These are phyloP conservation scores for Ennomos fuscantarius DNA, from an alignment of 2,888 invertebrate genomes.

Conservation along the genomic window DNA sequence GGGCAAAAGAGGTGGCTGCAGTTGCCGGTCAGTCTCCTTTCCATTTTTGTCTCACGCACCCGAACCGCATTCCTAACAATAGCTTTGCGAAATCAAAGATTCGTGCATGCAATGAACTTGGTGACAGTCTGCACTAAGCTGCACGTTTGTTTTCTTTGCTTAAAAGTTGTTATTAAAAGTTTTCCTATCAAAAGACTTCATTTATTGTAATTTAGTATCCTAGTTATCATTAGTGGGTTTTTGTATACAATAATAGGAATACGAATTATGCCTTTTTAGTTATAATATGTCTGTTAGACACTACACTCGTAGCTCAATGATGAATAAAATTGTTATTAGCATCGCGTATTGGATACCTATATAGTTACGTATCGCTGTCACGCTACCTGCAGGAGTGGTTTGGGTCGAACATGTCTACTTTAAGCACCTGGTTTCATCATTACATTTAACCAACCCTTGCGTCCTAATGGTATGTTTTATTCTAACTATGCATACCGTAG, in stretches of 20 bases:
- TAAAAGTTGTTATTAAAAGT: slow-evolving; percentile 30
- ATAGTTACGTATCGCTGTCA: slow-evolving; percentile 41
- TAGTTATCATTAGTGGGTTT: slow-evolving; percentile 6
- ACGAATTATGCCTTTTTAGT: too few relatives aligned
- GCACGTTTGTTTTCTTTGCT: slow-evolving; percentile 37
- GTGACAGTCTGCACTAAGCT: slow-evolving; percentile 39
- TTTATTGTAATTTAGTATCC: slow-evolving; percentile 24
- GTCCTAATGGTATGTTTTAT: slow-evolving; percentile 23
- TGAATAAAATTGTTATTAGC: slow-evolving; percentile 4
- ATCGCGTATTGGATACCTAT: too few relatives aligned
- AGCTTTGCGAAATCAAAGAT: slow-evolving; percentile 71
- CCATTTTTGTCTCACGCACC: slow-evolving; percentile 52
- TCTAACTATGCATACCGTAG: neutral
- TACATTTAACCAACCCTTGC: slow-evolving; percentile 31
- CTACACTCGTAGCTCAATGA: neutral
- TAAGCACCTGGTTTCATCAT: slow-evolving; percentile 28
- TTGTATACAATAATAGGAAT: neutral
- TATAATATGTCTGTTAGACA: neutral
- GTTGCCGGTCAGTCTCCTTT: slow-evolving; percentile 77
- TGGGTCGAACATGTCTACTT: slow-evolving; percentile 47
- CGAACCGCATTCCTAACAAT: slow-evolving; percentile 69
- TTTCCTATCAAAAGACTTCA: slow-evolving; percentile 22
- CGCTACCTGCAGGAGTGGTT: slow-evolving; percentile 64
- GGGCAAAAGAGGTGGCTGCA: slow-evolving; percentile 85
- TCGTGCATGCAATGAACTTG: slow-evolving; percentile 52